These are phyloP conservation scores for Agrilus planipennis DNA, from an alignment of 1,140 invertebrate genomes.

Conservation along the genomic window DNA sequence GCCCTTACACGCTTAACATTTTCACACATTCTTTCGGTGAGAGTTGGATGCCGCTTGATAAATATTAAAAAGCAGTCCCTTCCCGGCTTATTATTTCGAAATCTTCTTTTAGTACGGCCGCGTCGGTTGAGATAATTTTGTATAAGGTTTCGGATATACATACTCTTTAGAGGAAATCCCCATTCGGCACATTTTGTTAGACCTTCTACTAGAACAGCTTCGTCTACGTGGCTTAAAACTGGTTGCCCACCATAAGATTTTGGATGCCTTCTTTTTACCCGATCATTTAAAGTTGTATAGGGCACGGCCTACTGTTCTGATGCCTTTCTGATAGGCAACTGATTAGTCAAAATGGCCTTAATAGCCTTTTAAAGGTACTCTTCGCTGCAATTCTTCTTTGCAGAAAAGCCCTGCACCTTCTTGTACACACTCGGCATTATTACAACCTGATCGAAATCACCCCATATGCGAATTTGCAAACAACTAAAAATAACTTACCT, in stretches of 20 bases:
- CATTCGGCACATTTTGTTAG: conserved; percentile 8
- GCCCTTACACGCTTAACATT: conserved; percentile 25
- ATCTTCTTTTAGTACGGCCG: conserved; percentile 11
- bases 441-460: no score
- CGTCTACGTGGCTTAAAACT: conserved; percentile 3
- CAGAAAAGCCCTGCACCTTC: conserved; percentile 3
- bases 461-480: no score
- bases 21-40: conserved; percentile 10
- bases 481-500: no score
- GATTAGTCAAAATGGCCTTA: not conserved
- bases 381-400: conserved; percentile 3
- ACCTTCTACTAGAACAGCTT: conserved; percentile 1
- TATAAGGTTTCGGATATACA: conserved; percentile 7
- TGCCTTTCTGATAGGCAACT: not conserved
- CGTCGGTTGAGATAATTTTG: conserved; percentile 12
- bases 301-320: conserved; percentile 4
- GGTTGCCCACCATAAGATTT: conserved; percentile 6
- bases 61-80: conserved; percentile 20
- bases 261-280: conserved; percentile 3
- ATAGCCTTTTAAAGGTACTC: conserved; percentile 4
- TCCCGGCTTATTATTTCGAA: conserved; percentile 27
- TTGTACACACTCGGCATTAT: conserved; percentile 4
- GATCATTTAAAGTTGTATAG: conserved; percentile 6
- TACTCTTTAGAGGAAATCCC: conserved; percentile 11
- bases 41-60: conserved; percentile 15